Evolutionary conservation across 1,140 invertebrate genomes (phyloP), one percentile per base, ranked within the genome.

Genomic region (Daktulosphaira vitifoliae): DNA sequence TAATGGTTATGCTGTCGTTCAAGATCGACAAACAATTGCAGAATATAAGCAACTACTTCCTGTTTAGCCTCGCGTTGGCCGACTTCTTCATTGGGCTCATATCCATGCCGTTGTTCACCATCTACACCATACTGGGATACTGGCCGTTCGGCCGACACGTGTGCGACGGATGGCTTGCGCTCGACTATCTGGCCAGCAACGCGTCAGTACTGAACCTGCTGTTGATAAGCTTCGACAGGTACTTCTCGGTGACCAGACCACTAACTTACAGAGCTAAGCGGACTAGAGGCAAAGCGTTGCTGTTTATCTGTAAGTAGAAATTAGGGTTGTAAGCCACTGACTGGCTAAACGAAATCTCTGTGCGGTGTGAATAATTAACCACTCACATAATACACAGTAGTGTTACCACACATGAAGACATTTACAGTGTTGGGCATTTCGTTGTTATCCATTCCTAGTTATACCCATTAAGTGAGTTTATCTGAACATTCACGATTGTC

Each of bases 41-140:
- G 77, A 98, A 95, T 25, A 96, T 98, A 71, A 96, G 90, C 78
- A 99, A 98, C 76, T 97, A 97, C 76, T 99, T 98, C 77, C 80
- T 99, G 9, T 68, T 88, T 74, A 91, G 89, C 54, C 78, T 94
- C 71, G 93, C 93, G 20, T 87, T 96, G 8, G 93, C 93, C 38
- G 93, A 96, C 76, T 91, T 96, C 72, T 88, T 89, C 15, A 92
- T 96, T 67, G 93, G 93, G 1, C 78, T 90, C 53, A 89, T 94
- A 68, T 93, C 90, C 22, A 94, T 93, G 90, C 91, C 90, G 1
- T 80, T 95, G 5, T 93, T 89, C 78, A 89, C 91, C 4, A 81
- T 92, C 66, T 91, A 88, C 74, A 89, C 87, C 0, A 82, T 94
- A 38, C 78, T 91, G 71, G 89, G 72, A 16, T 90, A 90, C 72